Conservation (phyloP, 2,888 invertebrate species). For the Chloroclystis v-ata region DNA sequence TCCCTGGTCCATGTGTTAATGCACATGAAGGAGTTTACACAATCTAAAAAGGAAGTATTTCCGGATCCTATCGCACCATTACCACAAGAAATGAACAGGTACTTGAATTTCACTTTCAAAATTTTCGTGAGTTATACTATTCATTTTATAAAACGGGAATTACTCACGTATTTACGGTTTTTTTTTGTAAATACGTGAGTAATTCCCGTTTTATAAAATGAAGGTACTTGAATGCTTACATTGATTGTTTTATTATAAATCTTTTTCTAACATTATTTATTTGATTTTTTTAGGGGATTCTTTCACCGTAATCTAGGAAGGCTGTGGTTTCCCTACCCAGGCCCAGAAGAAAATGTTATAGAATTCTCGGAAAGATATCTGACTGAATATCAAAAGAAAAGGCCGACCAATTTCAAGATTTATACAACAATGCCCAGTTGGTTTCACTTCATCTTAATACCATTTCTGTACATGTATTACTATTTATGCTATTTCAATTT, state of each 20-base stretch:
- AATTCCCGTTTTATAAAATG: too few relatives aligned
- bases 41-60: constrained; percentile 38
- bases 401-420: constrained; percentile 38
- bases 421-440: constrained; percentile 44
- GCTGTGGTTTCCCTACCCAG: constrained; percentile 50
- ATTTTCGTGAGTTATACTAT: too few relatives aligned
- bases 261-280: too few relatives aligned
- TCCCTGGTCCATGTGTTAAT: constrained; percentile 45
- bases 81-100: constrained; percentile 44
- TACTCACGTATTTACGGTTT: too few relatives aligned
- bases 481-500: constrained; percentile 43
- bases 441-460: constrained; percentile 42
- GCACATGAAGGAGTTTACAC: constrained; percentile 35
- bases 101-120: too few relatives aligned
- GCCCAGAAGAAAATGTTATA: constrained; percentile 41
- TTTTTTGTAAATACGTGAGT: too few relatives aligned
- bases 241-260: too few relatives aligned
- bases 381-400: constrained; percentile 35
- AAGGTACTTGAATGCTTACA: too few relatives aligned
- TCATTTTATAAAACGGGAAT: too few relatives aligned
- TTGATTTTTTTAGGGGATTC: constrained; percentile 41
- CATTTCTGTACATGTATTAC: constrained; percentile 42
- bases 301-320: constrained; percentile 42
- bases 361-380: constrained; percentile 48
- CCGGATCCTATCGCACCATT: constrained; percentile 30